Base-by-base conservation (phyloP, 2,888 invertebrate species). In the Troides aeacus region DNA sequence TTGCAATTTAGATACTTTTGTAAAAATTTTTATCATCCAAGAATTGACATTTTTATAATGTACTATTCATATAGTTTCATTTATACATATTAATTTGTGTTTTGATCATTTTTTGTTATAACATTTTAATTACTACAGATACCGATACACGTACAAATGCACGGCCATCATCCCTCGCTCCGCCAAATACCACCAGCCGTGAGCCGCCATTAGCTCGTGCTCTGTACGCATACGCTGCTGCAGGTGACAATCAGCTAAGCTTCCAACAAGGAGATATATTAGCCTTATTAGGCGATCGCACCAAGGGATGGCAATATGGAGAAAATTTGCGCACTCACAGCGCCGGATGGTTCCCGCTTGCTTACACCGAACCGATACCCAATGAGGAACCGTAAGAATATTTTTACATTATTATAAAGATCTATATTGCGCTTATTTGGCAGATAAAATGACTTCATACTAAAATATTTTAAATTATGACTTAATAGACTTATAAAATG, bases 241-340 rank as follows among this genome's bases (percentile, higher is more conserved):
- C 93, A 88, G 97, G 97, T 8, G 98, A 98, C 82, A 98, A 97
- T 89, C 98, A 98, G 88, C 94, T 98, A 72, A 97, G 96, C 83
- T 98, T 98, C 91, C 95, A 96, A 73, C 97, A 98, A 89, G 97
- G 97, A 73, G 98, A 98, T 87, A 94, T 97, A 71, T 95, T 98
- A 69, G 96, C 97, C 10, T 88, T 98, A 74, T 95, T 98, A 78
- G 98, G 98, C 30, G 97, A 97, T 79, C 94, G 97, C 76, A 97
- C 97, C 76, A 98, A 98, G 85, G 98, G 98, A 36, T 98, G 98
- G 98, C 98, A 98, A 88, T 98, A 98, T 81, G 98, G 98, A n/a
- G 98, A 98, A 86, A 98, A 98, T 88, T 88, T 97, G 76, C 94
- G 97, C 69, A 97, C 97, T n/a, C 97, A 97, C 84, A 95, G 96